Evolutionary conservation across 2,113 vertebrate genomes (phyloP).

Genomic region (Origma solitaria): DNA sequence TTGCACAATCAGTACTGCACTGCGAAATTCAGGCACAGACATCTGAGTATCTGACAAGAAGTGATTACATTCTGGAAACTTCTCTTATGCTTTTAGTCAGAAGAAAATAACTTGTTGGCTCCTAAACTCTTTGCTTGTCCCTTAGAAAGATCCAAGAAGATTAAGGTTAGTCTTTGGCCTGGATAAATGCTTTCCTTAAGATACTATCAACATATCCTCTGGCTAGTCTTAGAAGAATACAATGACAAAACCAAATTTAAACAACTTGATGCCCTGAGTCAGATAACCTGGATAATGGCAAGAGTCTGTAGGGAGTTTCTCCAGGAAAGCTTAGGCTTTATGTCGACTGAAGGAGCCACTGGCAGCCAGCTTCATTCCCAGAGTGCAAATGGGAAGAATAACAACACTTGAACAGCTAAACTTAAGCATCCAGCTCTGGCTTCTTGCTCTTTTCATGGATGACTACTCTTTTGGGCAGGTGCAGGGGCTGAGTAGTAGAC

Average conservation of each 20-base stretch:
- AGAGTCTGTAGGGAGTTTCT: background rate
- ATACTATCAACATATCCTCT: background rate
- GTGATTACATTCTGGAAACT: background rate
- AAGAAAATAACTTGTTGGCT: background rate
- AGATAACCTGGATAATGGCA: background rate
- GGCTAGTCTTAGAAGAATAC: background rate
- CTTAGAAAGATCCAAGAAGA: background rate
- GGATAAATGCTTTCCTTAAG: background rate
- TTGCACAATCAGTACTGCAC: background rate
- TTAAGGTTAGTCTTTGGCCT: background rate
- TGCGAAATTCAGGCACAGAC: background rate
- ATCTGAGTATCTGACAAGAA: background rate
- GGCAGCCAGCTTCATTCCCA: background rate
- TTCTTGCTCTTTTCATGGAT: background rate
- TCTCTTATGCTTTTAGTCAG: background rate
- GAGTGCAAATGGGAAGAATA: background rate
- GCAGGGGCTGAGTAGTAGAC: background rate
- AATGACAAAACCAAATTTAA: conserved; percentile 29
- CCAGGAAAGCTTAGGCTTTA: background rate
- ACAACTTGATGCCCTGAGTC: background rate
- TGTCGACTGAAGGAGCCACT: background rate
- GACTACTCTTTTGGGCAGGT: background rate
- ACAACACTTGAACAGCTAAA: background rate
- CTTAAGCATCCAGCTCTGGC: background rate
- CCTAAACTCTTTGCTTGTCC: background rate